Percentiles rank a stretch among this genome's conserved stretches.
These are phyloP conservation scores for Jacana jacana DNA, from an alignment of 2,113 vertebrate genomes.

Conservation along the genomic window DNA sequence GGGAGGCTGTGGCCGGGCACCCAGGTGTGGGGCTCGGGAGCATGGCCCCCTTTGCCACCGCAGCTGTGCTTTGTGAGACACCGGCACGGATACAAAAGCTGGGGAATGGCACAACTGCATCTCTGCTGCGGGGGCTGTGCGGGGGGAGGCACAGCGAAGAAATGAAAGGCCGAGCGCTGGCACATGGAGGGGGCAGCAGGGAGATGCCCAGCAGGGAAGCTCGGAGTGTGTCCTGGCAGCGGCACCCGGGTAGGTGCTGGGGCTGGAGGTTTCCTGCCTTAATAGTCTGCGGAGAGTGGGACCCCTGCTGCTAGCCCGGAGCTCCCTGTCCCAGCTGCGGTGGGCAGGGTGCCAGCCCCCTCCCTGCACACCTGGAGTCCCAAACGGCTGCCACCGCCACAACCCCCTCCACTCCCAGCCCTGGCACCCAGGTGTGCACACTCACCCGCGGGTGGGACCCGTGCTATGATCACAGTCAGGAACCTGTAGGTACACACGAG, in stretches of 20 bases:
- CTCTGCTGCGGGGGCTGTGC: background rate
- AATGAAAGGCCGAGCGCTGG: rapidly evolving
- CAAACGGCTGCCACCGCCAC: rapidly evolving
- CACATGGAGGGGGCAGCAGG: rapidly evolving
- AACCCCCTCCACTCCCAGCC: too few species aligned
- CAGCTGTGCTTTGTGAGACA: background rate
- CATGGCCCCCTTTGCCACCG: background rate
- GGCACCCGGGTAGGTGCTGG: rapidly evolving
- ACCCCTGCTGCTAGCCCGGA: background rate
- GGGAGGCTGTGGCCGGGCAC: background rate
- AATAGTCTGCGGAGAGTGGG: background rate
- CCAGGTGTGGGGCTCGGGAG: background rate
- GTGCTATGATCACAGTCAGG: background rate
- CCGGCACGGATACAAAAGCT: rapidly evolving
- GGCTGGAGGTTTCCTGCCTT: rapidly evolving
- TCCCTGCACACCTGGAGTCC: background rate
- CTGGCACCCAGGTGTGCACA: background rate
- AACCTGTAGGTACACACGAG: rapidly evolving
- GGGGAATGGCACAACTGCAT: rapidly evolving
- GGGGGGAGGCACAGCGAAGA: rapidly evolving
- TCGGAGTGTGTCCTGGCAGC: rapidly evolving
- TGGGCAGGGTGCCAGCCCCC: rapidly evolving
- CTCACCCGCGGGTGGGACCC: rapidly evolving
- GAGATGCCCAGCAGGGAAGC: rapidly evolving
- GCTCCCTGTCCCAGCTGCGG: rapidly evolving